Conservation (phyloP, 2,113 vertebrate genomes). For the Myanophis thanlyinensis region DNA sequence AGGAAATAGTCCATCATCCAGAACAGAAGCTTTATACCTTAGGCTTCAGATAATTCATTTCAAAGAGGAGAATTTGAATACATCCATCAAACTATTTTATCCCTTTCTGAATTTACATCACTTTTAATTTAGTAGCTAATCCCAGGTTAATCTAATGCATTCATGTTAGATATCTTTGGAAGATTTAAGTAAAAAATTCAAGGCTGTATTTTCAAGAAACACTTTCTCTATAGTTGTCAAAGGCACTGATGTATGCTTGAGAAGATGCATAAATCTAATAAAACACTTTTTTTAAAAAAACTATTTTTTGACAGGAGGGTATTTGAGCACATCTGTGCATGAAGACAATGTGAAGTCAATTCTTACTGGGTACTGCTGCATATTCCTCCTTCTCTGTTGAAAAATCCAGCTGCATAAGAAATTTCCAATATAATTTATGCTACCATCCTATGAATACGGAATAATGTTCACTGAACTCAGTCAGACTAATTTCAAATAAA, state of each 20-base stretch:
- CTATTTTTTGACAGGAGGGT: background rate
- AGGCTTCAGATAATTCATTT: constrained; percentile 13
- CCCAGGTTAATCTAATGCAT: constrained; percentile 38
- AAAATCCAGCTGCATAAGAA: background rate
- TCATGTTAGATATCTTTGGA: constrained; percentile 34
- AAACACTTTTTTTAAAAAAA: constrained; percentile 15
- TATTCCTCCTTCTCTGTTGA: background rate
- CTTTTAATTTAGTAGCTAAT: constrained; percentile 41
- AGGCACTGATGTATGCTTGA: background rate
- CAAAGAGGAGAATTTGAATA: constrained; percentile 35
- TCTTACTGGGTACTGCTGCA: background rate
- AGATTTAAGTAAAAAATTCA: background rate
- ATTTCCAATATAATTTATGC: background rate
- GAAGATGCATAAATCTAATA: background rate
- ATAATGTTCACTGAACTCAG: background rate
- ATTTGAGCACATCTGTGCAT: background rate
- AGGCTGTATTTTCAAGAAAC: constrained; percentile 5
- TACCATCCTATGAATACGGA: background rate
- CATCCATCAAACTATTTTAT: constrained; percentile 37
- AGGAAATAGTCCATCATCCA: background rate
- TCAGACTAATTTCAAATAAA: background rate
- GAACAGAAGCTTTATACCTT: background rate
- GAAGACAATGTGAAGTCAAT: background rate
- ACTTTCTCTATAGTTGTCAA: background rate
- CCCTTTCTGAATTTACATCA: constrained; percentile 21